phyloP scores from a whole-genome alignment of 2,888 invertebrate species.

The Diogma glabrata region DNA sequence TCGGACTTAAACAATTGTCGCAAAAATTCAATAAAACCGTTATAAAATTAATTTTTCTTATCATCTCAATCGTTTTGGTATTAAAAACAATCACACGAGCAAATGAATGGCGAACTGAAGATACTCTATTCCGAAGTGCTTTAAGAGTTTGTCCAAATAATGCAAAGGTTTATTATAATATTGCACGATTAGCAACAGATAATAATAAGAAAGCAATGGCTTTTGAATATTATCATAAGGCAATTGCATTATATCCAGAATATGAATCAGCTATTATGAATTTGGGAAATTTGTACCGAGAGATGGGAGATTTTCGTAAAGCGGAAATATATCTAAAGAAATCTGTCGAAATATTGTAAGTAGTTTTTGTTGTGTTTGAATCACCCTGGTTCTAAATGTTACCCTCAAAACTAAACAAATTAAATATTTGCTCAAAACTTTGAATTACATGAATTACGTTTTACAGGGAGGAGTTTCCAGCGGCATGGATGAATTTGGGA shows the following conservation, averaged over 20 bases:
- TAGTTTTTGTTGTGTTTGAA: not conserved
- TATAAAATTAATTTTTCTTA: not conserved
- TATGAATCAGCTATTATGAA: conserved; percentile 94
- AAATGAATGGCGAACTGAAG: conserved; percentile 70
- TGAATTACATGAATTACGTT: conserved; percentile 11
- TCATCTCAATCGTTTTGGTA: not conserved
- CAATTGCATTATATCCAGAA: conserved; percentile 64
- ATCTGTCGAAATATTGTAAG: conserved; percentile 48
- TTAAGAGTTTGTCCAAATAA: conserved; percentile 82
- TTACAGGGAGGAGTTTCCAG: conserved; percentile 71
- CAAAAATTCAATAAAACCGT: not conserved
- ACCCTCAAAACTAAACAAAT: not conserved
- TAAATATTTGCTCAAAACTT: conserved; percentile 6
- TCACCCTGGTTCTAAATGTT: not conserved
- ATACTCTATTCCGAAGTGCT: conserved; percentile 65
- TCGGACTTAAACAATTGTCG: conserved; percentile 45
- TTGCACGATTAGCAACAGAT: conserved; percentile 79
- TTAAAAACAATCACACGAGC: conserved; percentile 51
- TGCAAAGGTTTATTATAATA: conserved; percentile 73
- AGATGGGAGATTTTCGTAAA: conserved; percentile 51
- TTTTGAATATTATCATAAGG: conserved; percentile 62
- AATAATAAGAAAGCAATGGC: conserved; percentile 55
- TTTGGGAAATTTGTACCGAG: conserved; percentile 74
- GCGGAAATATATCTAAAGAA: conserved; percentile 60
- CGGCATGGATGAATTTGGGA: conserved; percentile 98